Evolutionary conservation across 2,888 invertebrate species (phyloP).

Genomic region (Clanis bilineata): DNA sequence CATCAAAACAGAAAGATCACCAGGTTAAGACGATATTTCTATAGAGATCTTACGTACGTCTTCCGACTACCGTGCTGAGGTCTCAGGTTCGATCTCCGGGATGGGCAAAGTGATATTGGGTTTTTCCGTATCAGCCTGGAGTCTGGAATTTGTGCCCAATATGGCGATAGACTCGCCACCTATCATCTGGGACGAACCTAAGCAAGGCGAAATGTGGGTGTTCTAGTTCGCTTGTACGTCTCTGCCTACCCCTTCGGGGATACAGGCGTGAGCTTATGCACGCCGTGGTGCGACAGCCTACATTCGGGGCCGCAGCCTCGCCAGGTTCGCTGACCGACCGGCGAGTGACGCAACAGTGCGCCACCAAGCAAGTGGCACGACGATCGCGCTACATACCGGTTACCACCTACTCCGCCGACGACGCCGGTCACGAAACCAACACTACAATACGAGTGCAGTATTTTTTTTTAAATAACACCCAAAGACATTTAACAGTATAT

Average conservation of each 20-base stretch:
- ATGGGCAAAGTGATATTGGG: too few species aligned
- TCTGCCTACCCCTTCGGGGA: neutral
- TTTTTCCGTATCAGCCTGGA: too few species aligned
- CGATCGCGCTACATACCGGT: conserved; percentile 26
- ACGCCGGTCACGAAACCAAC: too few species aligned
- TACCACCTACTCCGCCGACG: too few species aligned
- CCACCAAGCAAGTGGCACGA: conserved; percentile 48
- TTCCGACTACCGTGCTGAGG: neutral
- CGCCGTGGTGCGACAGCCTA: conserved; percentile 20
- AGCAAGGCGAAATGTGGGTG: neutral
- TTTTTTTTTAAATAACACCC: too few species aligned
- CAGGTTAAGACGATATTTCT: too few species aligned
- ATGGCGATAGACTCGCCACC: neutral
- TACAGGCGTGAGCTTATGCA: too few species aligned
- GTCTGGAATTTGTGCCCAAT: neutral
- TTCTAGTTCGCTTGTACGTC: neutral
- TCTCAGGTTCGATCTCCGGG: neutral
- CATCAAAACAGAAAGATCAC: too few species aligned
- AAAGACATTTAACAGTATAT: too few species aligned
- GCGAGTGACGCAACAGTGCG: conserved; percentile 48
- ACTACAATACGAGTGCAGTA: too few species aligned
- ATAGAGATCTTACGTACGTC: neutral
- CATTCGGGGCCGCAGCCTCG: conserved; percentile 39
- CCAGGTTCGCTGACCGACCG: conserved; percentile 10
- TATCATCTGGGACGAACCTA: neutral